A percentile compares a stretch with the other conserved stretches of the same genome.
These are phyloP conservation scores for Xiphorhynchus erythropygius DNA, from an alignment of 2,797 vertebrate species.

Conservation along the genomic window DNA sequence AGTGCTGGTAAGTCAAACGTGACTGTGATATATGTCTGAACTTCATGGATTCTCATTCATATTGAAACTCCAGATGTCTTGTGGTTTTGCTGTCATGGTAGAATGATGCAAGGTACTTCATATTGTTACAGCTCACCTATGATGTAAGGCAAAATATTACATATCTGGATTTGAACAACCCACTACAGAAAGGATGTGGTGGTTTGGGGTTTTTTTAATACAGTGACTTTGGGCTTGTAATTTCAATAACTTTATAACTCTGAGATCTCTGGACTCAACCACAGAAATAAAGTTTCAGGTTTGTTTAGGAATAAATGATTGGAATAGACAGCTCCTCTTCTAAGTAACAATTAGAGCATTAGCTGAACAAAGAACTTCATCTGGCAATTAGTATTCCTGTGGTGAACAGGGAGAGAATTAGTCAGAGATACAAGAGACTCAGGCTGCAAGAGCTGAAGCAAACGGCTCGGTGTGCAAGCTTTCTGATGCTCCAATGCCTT, in stretches of 20 bases:
- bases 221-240: neutral
- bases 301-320: neutral
- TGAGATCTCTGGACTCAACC: neutral
- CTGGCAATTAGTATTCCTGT: constrained; percentile 62
- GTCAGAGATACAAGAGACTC: constrained; percentile 24
- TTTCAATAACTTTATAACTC: neutral
- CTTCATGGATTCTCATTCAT: neutral
- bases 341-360: constrained; percentile 44
- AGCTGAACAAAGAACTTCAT: constrained; percentile 58
- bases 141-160: neutral
- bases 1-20: neutral
- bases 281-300: neutral
- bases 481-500: constrained; percentile 25
- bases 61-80: constrained; percentile 3
- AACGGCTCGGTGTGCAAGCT: neutral
- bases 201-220: neutral
- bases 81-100: neutral
- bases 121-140: neutral
- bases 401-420: constrained; percentile 36
- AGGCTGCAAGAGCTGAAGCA: neutral
- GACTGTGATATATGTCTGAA: neutral
- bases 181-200: neutral
- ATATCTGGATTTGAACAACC: neutral
- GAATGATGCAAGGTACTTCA: neutral
- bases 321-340: neutral